phyloP scores from a whole-genome alignment of 2,888 invertebrate genomes.

The Heteromurus nitidus region DNA sequence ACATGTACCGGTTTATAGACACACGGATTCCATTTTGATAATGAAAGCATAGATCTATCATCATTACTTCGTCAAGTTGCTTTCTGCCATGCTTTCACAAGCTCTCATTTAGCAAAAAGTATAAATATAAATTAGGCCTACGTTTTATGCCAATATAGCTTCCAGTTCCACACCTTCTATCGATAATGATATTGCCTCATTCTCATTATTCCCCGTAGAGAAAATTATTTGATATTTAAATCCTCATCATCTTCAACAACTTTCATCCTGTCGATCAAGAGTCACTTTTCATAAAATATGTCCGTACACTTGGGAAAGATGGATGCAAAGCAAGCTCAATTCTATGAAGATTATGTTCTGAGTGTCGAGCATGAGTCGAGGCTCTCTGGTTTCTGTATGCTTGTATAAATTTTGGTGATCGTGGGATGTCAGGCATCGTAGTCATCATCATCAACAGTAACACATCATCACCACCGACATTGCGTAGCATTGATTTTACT shows the following conservation, averaged over 20 bases:
- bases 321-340: not conserved
- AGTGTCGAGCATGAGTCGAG: constrained; percentile 2
- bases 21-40: too few relatives aligned
- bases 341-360: not conserved
- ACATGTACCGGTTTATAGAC: too few relatives aligned
- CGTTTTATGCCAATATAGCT: too few relatives aligned
- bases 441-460: constrained; percentile 9
- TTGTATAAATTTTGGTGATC: constrained; percentile 13
- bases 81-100: too few relatives aligned
- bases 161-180: constrained; percentile 4
- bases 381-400: too few relatives aligned
- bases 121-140: too few relatives aligned
- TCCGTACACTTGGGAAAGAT: not conserved
- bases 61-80: too few relatives aligned
- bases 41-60: too few relatives aligned
- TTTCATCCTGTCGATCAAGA: constrained; percentile 10
- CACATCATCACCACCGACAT: constrained; percentile 1
- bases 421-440: constrained; percentile 10
- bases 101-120: too few relatives aligned
- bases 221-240: constrained; percentile 4
- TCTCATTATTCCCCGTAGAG: too few relatives aligned
- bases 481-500: constrained; percentile 10
- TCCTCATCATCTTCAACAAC: constrained; percentile 11
- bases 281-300: not conserved
- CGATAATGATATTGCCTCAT: too few relatives aligned